Base-by-base conservation (phyloP, 2,888 invertebrate genomes). In the Macroteleia sp. region DNA sequence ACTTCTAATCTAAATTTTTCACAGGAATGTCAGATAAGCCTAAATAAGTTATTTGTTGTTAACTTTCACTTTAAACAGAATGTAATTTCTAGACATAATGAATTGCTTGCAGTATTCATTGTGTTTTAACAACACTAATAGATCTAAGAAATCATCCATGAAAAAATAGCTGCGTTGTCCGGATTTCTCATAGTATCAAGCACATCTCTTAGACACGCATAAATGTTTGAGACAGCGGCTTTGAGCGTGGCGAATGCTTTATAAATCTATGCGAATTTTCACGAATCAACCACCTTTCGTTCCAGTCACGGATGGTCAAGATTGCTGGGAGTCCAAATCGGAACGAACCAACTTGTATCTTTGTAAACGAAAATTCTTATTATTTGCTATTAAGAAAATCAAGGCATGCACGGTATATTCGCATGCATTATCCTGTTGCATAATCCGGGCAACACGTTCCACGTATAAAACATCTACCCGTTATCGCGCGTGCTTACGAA, bases 201-300 rank as follows among this genome's bases (percentile, higher is more conserved):
- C n/a, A n/a, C n/a, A n/a, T n/a, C n/a, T n/a, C n/a, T n/a, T n/a
- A 8, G 36, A 48, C 36, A 44, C 10, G 28, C 36, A 34, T 46
- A 36, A 41, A 66, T 12, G 30, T 32, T 46, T 16, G 12, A 52
- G 44, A 54, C 52, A 62, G 62, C 42, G 22, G 56, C 59, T 70
- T 54, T 44, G 12, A 70, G 42, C 54, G 44, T 70, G 32, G 44
- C 71, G 28, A 71, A 71, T 46, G 36, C 41, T 52, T 56, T 62
- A 57, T 16, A 16, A 73, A 64, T 73, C 62, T 57, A n/a, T n/a
- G 64, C 57, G 48, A 64, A 73, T 73, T 66, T 66, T 64, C 73
- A 48, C 42, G 28, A 73, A 42, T 30, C 42, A 64, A 64, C 66
- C 64, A 66, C 28, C 64, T 73, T 64, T 66, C 62, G 71, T 64